Evolutionary conservation across 2,888 invertebrate genomes (phyloP).

Genomic region (Pristionchus entomophagus): DNA sequence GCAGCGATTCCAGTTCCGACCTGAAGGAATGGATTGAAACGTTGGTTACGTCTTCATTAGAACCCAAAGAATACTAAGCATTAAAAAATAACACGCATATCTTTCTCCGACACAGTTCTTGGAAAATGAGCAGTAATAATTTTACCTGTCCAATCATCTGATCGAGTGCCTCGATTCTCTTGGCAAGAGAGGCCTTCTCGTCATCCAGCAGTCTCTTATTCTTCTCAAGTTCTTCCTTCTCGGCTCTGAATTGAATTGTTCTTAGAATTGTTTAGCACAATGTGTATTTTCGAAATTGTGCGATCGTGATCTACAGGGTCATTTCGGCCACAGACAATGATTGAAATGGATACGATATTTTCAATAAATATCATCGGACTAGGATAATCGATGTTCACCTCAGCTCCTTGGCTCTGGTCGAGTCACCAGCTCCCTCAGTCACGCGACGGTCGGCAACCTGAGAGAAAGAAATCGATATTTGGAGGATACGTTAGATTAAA

Average conservation of each 20-base stretch:
- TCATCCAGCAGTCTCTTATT: slow-evolving; percentile 30
- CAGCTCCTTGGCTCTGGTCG: slow-evolving; percentile 9
- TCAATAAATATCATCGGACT: too few relatives aligned
- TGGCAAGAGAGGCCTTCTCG: slow-evolving; percentile 49
- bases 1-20: slow-evolving; percentile 41
- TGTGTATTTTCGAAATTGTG: too few relatives aligned
- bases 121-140: background rate
- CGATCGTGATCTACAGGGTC: too few relatives aligned
- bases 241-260: background rate
- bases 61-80: too few relatives aligned
- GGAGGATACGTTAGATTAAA: background rate
- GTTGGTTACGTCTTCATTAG: too few relatives aligned
- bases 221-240: slow-evolving; percentile 52
- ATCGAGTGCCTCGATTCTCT: slow-evolving; percentile 47
- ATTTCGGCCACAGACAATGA: too few relatives aligned
- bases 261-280: slow-evolving; percentile 31
- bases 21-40: too few relatives aligned
- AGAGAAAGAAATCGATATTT: background rate
- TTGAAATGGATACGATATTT: too few relatives aligned
- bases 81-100: too few relatives aligned
- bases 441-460: slow-evolving; percentile 34
- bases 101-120: too few relatives aligned
- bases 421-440: slow-evolving; percentile 11
- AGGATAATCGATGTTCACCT: background rate
- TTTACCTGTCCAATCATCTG: slow-evolving; percentile 50